These are phyloP conservation scores for Gallinago media DNA, from an alignment of 2,113 vertebrate species.

Conservation along the genomic window DNA sequence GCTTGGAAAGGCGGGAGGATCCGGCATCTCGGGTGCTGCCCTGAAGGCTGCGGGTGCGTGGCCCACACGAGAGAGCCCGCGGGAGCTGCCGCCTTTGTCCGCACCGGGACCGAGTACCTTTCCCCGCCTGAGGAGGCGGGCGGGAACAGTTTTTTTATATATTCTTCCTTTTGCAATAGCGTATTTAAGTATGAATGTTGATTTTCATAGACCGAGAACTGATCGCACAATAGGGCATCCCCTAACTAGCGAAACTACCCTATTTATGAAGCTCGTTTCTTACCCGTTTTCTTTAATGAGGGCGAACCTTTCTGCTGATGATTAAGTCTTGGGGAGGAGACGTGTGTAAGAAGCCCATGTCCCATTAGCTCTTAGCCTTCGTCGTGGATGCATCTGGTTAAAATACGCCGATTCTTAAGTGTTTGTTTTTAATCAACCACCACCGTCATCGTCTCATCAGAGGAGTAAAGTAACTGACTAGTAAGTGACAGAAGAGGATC, in stretches of 20 bases:
- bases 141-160: background rate
- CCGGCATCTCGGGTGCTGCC: background rate
- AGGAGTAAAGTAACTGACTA: slow-evolving; percentile 13
- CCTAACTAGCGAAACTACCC: background rate
- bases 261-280: slow-evolving; percentile 21
- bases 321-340: background rate
- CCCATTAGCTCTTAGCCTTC: background rate
- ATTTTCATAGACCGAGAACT: background rate
- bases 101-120: background rate
- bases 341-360: background rate
- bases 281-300: background rate
- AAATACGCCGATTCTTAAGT: background rate
- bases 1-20: background rate
- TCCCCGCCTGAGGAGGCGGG: background rate
- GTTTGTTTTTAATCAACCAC: background rate
- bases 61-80: background rate
- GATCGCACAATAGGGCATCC: background rate
- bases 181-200: background rate
- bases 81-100: background rate
- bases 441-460: background rate
- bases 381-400: background rate
- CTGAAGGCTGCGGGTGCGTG: background rate
- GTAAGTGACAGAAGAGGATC: background rate
- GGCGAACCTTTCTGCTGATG: background rate
- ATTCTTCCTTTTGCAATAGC: background rate